Evolutionary conservation across 2,888 invertebrate species (phyloP).

Genomic region (Leptopterna dolabrata): DNA sequence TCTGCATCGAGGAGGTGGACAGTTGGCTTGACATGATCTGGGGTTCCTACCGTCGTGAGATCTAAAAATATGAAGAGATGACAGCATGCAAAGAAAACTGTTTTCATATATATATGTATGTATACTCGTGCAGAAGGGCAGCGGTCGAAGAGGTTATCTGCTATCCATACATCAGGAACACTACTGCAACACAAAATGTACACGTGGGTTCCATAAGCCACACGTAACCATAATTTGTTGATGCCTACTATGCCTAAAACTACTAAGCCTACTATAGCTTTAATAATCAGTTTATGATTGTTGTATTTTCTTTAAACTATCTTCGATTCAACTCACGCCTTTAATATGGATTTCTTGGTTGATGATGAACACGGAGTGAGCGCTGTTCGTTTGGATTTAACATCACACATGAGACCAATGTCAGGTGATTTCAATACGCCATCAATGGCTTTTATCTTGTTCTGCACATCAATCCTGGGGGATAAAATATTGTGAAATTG

Average conservation of each 20-base stretch:
- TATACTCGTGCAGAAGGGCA: too few species aligned
- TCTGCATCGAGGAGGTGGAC: conserved; percentile 4
- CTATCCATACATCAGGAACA: too few species aligned
- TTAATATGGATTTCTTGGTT: not conserved
- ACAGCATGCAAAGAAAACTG: not conserved
- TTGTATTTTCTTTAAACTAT: too few species aligned
- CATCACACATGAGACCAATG: not conserved
- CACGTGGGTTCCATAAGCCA: too few species aligned
- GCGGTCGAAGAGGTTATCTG: too few species aligned
- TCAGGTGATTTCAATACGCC: not conserved
- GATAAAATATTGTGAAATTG: not conserved
- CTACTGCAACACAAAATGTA: too few species aligned
- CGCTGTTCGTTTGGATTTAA: not conserved
- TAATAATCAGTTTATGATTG: too few species aligned
- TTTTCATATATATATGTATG: not conserved
- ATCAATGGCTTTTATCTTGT: not conserved
- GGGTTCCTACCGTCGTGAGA: not conserved
- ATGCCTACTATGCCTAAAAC: too few species aligned
- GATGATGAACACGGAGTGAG: not conserved
- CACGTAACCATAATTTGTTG: too few species aligned
- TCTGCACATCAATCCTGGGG: not conserved
- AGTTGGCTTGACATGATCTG: not conserved
- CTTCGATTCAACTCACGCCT: not conserved
- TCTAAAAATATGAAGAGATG: not conserved
- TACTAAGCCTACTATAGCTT: too few species aligned